Evolutionary conservation across 2,888 invertebrate genomes (phyloP).

Genomic region (Eupsilia transversa): DNA sequence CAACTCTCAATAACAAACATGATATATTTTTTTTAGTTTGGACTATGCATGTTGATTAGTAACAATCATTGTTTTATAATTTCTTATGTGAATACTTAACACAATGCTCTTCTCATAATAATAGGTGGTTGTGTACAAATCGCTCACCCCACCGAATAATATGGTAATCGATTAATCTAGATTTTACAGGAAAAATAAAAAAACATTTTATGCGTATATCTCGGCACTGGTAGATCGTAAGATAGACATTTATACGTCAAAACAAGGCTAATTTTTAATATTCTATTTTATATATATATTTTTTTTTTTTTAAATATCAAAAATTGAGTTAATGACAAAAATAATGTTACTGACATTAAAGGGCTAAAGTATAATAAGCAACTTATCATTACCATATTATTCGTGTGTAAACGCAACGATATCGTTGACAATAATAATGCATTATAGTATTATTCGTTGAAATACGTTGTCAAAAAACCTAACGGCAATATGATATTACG

Average conservation of each 20-base stretch:
- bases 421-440: background rate
- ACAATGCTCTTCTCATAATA: constrained; percentile 56
- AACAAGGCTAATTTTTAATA: too few relatives aligned
- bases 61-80: constrained; percentile 53
- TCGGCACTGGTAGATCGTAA: too few relatives aligned
- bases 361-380: background rate
- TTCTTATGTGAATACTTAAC: constrained; percentile 40
- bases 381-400: background rate
- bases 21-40: constrained; percentile 17
- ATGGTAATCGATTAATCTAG: too few relatives aligned
- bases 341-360: too few relatives aligned
- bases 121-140: constrained; percentile 46
- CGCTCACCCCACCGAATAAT: too few relatives aligned
- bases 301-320: too few relatives aligned
- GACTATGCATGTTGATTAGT: constrained; percentile 27
- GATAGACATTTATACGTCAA: too few relatives aligned
- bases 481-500: background rate
- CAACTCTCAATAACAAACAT: constrained; percentile 26
- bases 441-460: constrained; percentile 2
- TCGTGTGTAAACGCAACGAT: background rate
- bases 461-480: background rate
- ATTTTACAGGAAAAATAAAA: too few relatives aligned
- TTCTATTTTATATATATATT: too few relatives aligned
- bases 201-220: too few relatives aligned
- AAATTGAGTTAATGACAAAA: too few relatives aligned